Base-by-base conservation (phyloP, 1,140 invertebrate species). In the Alviniconcha marisindica region DNA sequence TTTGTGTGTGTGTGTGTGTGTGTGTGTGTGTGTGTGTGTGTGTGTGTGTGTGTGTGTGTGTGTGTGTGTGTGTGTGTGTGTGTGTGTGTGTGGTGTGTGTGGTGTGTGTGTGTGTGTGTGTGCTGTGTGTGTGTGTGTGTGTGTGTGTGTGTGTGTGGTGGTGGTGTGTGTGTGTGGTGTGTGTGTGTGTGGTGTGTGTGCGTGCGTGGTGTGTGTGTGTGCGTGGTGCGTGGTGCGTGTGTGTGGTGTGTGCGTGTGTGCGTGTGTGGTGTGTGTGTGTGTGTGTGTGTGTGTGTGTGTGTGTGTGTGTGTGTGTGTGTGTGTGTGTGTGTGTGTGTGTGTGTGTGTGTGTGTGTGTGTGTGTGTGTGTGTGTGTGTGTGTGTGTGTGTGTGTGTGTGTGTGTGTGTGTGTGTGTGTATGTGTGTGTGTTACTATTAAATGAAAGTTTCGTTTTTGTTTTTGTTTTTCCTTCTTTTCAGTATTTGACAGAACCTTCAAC, bases 341-440 rank as follows among this genome's bases (percentile, higher is more conserved):
- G n/a, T 60, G 56, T 28, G n/a, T 60, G 56, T 28, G n/a, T n/a
- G 24, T 28, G 24, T 60, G 10, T 14, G 4, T 60, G 24, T 28
- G 56, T 60, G n/a, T 60, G 56, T 60, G n/a, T 60, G 56, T 60
- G n/a, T 60, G 56, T 60, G n/a, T 60, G 56, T 60, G n/a, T 60
- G 56, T 60, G n/a, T 60, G 56, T 60, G n/a, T 60, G 56, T 60
- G 4, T 60, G 56, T 60, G n/a, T 60, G 10, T 60, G n/a, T 60
- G 56, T 60, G 4, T 60, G 56, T 60, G n/a, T 60, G 10, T 60
- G n/a, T 60, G 56, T 60, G n/a, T 60, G 56, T 60, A 60, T 60
- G 24, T 60, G n/a, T n/a, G 56, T 21, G 7, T 7, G 7, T 51
- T n/a, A 21, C 7, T 51, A 12, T 51, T 51, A 21, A 51, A 51